phyloP scores from a whole-genome alignment of 2,888 invertebrate species.

The Melinaea marsaeus region DNA sequence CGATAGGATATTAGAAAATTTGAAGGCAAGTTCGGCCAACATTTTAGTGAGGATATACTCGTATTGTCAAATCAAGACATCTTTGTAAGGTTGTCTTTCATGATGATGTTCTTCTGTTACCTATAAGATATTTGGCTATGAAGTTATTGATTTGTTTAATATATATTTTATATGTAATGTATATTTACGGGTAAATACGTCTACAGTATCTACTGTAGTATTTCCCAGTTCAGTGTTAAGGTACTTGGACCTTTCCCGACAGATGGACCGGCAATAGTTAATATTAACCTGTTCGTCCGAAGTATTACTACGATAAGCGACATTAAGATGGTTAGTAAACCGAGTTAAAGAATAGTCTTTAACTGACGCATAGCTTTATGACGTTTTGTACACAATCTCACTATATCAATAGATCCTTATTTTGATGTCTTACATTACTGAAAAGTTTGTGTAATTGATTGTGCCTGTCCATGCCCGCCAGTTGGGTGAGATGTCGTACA shows the following conservation, averaged over 20 bases:
- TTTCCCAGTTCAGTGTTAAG: constrained; percentile 24
- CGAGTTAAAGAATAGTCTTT: constrained; percentile 24
- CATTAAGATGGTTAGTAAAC: constrained; percentile 97
- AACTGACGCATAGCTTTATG: constrained; percentile 32
- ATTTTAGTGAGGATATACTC: no score
- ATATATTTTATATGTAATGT: no score
- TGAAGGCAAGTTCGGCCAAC: no score
- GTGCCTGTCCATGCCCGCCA: not conserved
- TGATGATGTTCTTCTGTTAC: no score
- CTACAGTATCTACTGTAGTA: not conserved
- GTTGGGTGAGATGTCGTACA: constrained; percentile 34
- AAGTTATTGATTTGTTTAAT: no score
- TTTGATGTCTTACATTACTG: not conserved
- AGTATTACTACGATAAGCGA: constrained; percentile 99
- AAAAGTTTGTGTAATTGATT: not conserved
- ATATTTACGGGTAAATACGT: not conserved
- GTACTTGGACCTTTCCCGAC: constrained; percentile 54
- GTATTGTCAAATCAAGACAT: no score
- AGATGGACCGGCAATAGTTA: constrained; percentile 98
- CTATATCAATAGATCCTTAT: constrained; percentile 13
- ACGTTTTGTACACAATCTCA: constrained; percentile 32
- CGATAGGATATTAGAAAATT: no score
- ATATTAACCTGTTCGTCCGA: constrained; percentile 98
- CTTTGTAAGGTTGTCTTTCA: no score
- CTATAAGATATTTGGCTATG: no score